These are phyloP conservation scores for Drosophila arizonae DNA, from an alignment of 1,140 invertebrate genomes.

Conservation along the genomic window DNA sequence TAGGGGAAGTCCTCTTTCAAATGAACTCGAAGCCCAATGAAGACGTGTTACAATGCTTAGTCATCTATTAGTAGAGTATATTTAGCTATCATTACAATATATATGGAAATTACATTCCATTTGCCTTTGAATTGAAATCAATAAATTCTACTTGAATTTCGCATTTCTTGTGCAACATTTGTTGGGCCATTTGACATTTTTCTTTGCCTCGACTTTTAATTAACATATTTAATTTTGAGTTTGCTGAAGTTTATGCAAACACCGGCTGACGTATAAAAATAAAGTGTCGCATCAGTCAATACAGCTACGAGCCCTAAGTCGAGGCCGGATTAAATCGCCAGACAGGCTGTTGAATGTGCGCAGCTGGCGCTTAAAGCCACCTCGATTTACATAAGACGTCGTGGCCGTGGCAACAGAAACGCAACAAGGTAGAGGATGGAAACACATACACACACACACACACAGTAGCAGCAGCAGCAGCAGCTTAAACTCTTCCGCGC, in stretches of 20 bases:
- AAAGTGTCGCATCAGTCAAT: slow-evolving; percentile 55
- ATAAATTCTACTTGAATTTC: neutral
- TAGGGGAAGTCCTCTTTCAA: neutral
- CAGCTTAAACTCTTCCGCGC: neutral
- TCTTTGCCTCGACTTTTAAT: slow-evolving; percentile 32
- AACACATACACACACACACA: neutral
- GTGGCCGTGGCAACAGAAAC: slow-evolving; percentile 8
- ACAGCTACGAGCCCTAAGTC: slow-evolving; percentile 12
- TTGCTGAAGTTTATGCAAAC: slow-evolving; percentile 33
- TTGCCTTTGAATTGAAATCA: neutral
- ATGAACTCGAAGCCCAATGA: neutral
- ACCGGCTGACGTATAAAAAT: slow-evolving; percentile 41
- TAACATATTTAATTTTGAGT: slow-evolving; percentile 40
- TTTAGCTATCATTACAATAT: neutral
- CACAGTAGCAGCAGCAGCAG: neutral
- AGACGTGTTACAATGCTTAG: neutral
- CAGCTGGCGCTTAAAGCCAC: slow-evolving; percentile 36
- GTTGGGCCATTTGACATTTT: slow-evolving; percentile 5
- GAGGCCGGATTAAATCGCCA: slow-evolving; percentile 2
- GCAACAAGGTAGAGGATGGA: slow-evolving; percentile 35
- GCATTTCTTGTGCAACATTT: neutral
- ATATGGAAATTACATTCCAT: neutral
- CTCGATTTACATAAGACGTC: slow-evolving; percentile 45
- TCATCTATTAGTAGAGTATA: neutral
- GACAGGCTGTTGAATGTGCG: slow-evolving; percentile 30